Evolutionary conservation across 2,113 vertebrate species (phyloP), one percentile per base, ranked within the genome.

Genomic region (Thymallus thymallus): DNA sequence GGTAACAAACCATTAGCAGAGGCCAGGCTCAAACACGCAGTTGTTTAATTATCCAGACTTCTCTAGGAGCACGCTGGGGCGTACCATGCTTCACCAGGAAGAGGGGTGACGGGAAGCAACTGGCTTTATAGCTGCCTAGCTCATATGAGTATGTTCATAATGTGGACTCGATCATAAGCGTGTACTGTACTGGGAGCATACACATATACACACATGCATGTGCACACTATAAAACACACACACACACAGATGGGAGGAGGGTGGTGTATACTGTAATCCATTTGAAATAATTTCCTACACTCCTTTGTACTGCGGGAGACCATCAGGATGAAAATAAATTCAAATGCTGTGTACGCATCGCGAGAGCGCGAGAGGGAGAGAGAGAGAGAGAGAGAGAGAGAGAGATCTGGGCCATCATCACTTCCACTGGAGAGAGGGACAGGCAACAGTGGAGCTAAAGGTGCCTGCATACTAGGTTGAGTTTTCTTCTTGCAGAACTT

Each of bases 21-120:
- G 77, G 35, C 35, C 35, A 41, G 35, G 82, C 80, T 90, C 86
- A 90, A 90, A 91, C 67, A 81, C 89, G 85, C 9, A 41, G 87
- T 74, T 83, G 81, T 90, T 92, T 91, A 93, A 93, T 94, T 92
- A 92, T 83, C 85, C 78, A 82, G 79, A 77, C 75, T 87, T 89
- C 80, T 80, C 82, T 88, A 41, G 35, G 35, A 41, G 9, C 9
- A 85, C 69, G 83, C 86, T 58, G 82, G 84, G 75, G 75, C 66
- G 80, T 87, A 91, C 80, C 86, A 86, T 86, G 89, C 86, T 88
- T 90, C 88, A 89, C 77, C 56, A 85, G 60, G 48, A 77, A 85
- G 79, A 24, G 51, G 69, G 79, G 73, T 72, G 20, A 73, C 4
- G 22, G 71, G 67, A 58, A 32, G 46, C 13, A 58, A 68, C 22